Evolutionary conservation across 2,797 vertebrate species (phyloP).

Genomic region (Amblyopsis hoosieri): DNA sequence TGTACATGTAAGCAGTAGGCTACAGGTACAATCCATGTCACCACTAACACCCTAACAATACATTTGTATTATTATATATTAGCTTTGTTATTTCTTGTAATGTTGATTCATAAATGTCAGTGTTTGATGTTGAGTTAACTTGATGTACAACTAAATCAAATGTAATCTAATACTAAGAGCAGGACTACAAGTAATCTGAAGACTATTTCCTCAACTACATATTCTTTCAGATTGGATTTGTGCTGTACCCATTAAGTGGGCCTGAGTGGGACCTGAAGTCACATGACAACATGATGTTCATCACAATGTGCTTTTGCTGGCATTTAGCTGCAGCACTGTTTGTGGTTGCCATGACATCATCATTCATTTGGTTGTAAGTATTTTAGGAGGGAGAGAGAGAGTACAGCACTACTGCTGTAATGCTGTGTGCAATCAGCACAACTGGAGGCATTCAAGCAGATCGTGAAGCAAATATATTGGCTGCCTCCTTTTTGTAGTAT

Average conservation of each 20-base stretch:
- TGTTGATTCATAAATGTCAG: no score
- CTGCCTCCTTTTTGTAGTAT: no score
- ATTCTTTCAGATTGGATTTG: slow-evolving; percentile 87
- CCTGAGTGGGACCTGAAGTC: slow-evolving; percentile 77
- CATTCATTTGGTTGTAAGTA: slow-evolving; percentile 82
- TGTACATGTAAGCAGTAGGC: no score
- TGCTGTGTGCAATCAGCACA: no score
- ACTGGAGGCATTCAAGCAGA: no score
- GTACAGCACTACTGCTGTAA: not conserved
- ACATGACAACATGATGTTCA: slow-evolving; percentile 82
- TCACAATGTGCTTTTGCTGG: slow-evolving; percentile 97
- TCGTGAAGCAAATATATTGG: no score
- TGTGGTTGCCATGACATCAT: slow-evolving; percentile 64
- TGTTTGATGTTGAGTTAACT: no score
- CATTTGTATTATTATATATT: no score
- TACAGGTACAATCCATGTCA: no score
- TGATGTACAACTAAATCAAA: no score
- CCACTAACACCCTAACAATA: no score
- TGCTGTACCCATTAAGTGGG: slow-evolving; percentile 86
- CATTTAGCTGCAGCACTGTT: slow-evolving; percentile 79
- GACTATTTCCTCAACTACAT: not conserved
- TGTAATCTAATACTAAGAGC: not conserved
- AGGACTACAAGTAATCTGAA: not conserved
- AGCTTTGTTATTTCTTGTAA: no score
- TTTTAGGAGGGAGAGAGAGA: not conserved